Evolutionary conservation across 1,140 invertebrate species (phyloP).

Genomic region (Zelostemma sp.): DNA sequence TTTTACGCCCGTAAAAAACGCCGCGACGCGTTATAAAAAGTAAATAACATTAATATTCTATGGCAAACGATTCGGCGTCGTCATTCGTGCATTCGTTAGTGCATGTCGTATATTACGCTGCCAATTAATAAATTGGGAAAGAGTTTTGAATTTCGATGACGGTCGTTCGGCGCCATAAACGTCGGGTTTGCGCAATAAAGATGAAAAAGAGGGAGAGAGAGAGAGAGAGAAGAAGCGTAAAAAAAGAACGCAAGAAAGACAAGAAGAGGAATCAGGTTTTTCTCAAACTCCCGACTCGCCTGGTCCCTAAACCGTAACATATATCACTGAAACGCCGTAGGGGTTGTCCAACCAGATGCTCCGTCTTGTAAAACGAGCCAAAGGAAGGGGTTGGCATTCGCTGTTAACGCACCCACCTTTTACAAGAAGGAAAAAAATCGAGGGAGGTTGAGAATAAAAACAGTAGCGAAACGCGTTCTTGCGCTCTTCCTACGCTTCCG

Average conservation of each 20-base stretch:
- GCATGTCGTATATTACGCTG: constrained; percentile 54
- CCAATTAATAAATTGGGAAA: constrained; percentile 63
- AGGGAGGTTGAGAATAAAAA: no score
- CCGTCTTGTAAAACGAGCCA: constrained; percentile 48
- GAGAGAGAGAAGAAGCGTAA: constrained; percentile 8
- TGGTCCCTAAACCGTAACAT: constrained; percentile 52
- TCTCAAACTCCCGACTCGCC: constrained; percentile 47
- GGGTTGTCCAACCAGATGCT: constrained; percentile 45
- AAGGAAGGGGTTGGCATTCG: constrained; percentile 37
- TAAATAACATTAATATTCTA: constrained; percentile 34
- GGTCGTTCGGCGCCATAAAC: constrained; percentile 46
- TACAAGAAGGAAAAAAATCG: constrained; percentile 15
- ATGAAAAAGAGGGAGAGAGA: constrained; percentile 27
- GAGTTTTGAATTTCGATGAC: constrained; percentile 49
- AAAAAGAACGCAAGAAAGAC: constrained; percentile 30
- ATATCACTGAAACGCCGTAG: constrained; percentile 51
- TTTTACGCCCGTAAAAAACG: no score
- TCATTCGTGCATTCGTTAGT: constrained; percentile 48
- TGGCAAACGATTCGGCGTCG: constrained; percentile 41
- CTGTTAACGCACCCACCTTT: constrained; percentile 39
- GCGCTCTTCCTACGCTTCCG: no score
- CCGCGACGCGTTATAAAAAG: background rate
- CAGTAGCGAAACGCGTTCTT: no score
- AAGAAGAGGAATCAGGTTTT: constrained; percentile 48
- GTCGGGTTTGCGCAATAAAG: constrained; percentile 49